Conservation (phyloP, 1,140 invertebrate genomes). For the Drosophila ercepeae region DNA sequence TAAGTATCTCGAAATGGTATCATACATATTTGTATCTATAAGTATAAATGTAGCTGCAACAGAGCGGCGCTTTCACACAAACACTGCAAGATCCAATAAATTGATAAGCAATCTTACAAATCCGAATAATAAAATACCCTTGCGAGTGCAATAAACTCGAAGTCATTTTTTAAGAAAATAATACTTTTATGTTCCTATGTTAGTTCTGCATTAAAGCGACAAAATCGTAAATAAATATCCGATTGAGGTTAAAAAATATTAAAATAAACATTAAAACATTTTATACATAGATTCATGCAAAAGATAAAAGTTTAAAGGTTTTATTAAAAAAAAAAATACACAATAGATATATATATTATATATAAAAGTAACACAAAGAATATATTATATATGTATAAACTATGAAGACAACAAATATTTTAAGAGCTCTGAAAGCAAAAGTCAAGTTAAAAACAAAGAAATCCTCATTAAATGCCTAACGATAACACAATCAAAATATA, state of each 20-base stretch:
- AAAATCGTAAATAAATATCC: background rate
- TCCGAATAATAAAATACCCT: slow-evolving; percentile 13
- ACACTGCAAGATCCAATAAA: slow-evolving; percentile 21
- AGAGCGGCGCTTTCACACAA: slow-evolving; percentile 8
- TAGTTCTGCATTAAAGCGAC: slow-evolving; percentile 22
- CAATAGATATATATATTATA: slow-evolving; percentile 25
- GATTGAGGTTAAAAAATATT: slow-evolving; percentile 27
- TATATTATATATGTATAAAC: slow-evolving; percentile 8
- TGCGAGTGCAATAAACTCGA: slow-evolving; percentile 23
- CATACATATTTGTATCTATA: background rate
- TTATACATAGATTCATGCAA: slow-evolving; percentile 44
- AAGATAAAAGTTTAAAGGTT: slow-evolving; percentile 42
- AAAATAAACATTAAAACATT: slow-evolving; percentile 44
- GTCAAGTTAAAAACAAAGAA: slow-evolving; percentile 39
- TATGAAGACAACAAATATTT: slow-evolving; percentile 11
- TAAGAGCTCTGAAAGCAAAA: slow-evolving; percentile 33
- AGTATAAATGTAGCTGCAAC: slow-evolving; percentile 11
- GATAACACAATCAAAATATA: slow-evolving; percentile 45
- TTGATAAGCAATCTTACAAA: slow-evolving; percentile 28
- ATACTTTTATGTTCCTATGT: slow-evolving; percentile 39
- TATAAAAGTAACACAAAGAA: slow-evolving; percentile 16
- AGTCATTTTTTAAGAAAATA: slow-evolving; percentile 28
- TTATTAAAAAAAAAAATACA: slow-evolving; percentile 34
- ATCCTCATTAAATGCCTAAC: slow-evolving; percentile 30
- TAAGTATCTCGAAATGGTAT: slow-evolving; percentile 2